phyloP scores from a whole-genome alignment of 2,888 invertebrate genomes.

The Zhuqinia jingwanae region DNA sequence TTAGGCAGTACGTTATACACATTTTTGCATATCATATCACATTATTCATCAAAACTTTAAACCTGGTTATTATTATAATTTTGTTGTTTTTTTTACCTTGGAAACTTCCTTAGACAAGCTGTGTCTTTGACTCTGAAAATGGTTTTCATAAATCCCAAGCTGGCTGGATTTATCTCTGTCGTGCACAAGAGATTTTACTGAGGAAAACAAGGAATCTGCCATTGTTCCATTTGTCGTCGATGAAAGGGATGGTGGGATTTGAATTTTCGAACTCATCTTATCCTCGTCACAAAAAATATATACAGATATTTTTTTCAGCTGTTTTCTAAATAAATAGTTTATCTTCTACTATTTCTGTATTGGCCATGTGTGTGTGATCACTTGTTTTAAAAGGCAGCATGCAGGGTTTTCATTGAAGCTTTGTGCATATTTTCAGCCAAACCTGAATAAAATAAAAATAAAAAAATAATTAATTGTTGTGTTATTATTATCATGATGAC shows the following conservation, averaged over 20 bases:
- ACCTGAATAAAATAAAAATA: constrained; percentile 15
- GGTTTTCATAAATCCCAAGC: constrained; percentile 75
- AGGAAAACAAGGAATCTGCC: constrained; percentile 69
- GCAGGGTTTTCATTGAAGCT: neutral
- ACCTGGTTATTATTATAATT: neutral
- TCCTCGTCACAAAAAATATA: too few relatives aligned
- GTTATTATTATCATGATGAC: too few relatives aligned
- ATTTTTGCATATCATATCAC: too few relatives aligned
- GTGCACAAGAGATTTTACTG: constrained; percentile 72
- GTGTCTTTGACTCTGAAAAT: constrained; percentile 66
- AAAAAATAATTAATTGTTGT: too few relatives aligned
- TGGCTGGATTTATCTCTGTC: constrained; percentile 69
- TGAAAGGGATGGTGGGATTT: constrained; percentile 64
- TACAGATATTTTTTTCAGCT: too few relatives aligned
- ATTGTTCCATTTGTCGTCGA: constrained; percentile 72
- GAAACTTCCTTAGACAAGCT: constrained; percentile 52
- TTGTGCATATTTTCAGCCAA: neutral
- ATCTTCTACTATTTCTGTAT: neutral
- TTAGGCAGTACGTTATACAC: too few relatives aligned
- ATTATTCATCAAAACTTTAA: neutral
- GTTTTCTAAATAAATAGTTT: too few relatives aligned
- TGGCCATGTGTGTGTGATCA: neutral
- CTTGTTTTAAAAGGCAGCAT: constrained; percentile 7
- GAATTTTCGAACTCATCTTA: constrained; percentile 76
- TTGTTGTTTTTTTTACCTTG: too few relatives aligned